These are phyloP conservation scores for Trichonephila clavipes DNA, from an alignment of 1,140 invertebrate species.

Conservation along the genomic window DNA sequence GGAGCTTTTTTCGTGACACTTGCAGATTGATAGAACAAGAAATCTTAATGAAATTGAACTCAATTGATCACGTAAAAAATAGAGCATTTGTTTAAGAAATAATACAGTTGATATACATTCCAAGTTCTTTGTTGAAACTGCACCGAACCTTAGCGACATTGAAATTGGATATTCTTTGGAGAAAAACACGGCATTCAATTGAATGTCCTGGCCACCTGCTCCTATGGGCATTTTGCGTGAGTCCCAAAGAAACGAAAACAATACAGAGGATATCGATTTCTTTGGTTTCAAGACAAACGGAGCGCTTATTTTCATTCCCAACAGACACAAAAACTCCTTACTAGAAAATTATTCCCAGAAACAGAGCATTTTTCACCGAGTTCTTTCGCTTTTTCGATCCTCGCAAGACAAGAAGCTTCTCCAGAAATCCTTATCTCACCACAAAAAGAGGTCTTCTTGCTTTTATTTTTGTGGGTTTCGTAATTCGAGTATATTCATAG, in stretches of 20 bases:
- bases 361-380: neutral
- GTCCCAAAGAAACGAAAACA: neutral
- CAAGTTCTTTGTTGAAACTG: neutral
- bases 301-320: conserved; percentile 8
- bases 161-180: conserved; percentile 1
- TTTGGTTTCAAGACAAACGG: neutral
- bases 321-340: conserved; percentile 3
- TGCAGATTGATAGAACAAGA: neutral
- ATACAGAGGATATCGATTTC: neutral
- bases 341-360: neutral
- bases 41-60: neutral
- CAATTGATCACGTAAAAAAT: neutral
- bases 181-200: neutral
- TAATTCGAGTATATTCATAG: neutral
- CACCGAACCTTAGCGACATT: neutral
- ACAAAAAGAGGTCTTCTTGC: neutral
- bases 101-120: neutral
- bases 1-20: neutral
- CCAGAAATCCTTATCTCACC: neutral
- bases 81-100: neutral
- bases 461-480: neutral
- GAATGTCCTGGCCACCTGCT: conserved; percentile 14
- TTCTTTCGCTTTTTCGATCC: neutral
- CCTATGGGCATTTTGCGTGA: neutral
- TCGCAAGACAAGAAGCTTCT: neutral